Evolutionary conservation across 30 jellyfish, hydroid and myxozoan genomes (phyloP).

Genomic region (Aurelia sp.): DNA sequence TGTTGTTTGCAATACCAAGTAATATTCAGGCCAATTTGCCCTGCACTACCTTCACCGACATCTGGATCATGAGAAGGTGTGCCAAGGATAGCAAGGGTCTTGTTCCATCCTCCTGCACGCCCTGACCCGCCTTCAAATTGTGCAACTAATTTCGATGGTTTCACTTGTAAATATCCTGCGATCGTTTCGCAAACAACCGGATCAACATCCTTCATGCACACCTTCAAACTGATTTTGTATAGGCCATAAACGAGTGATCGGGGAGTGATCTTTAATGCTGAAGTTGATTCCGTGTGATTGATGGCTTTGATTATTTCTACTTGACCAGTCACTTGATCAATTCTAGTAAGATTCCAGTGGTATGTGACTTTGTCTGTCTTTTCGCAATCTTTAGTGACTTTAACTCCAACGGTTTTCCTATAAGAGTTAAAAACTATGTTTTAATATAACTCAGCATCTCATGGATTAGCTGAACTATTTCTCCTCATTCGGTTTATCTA

Average conservation of each 20-base stretch:
- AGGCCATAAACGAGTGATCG: slow-evolving; percentile 64
- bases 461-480: too few species aligned
- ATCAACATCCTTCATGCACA: slow-evolving; percentile 60
- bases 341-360: slow-evolving; percentile 49
- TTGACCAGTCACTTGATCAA: neutral
- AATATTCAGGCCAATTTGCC: slow-evolving; percentile 48
- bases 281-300: slow-evolving; percentile 14
- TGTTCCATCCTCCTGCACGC: slow-evolving; percentile 81
- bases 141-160: slow-evolving; percentile 68
- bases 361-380: slow-evolving; percentile 58
- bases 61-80: slow-evolving; percentile 88
- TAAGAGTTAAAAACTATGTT: too few species aligned
- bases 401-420: slow-evolving; percentile 16
- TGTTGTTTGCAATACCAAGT: slow-evolving; percentile 68
- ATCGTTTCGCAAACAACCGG: slow-evolving; percentile 55
- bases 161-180: slow-evolving; percentile 62
- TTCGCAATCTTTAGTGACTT: slow-evolving; percentile 68
- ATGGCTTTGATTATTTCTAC: neutral
- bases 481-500: too few species aligned
- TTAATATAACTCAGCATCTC: too few species aligned
- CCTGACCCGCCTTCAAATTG: slow-evolving; percentile 88
- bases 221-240: slow-evolving; percentile 35
- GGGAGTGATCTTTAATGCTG: slow-evolving; percentile 60
- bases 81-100: slow-evolving; percentile 56
- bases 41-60: slow-evolving; percentile 33